A percentile compares a stretch with the other conserved stretches of the same genome.
These are phyloP conservation scores for Formica aserva DNA, from an alignment of 2,888 invertebrate genomes.

Conservation along the genomic window DNA sequence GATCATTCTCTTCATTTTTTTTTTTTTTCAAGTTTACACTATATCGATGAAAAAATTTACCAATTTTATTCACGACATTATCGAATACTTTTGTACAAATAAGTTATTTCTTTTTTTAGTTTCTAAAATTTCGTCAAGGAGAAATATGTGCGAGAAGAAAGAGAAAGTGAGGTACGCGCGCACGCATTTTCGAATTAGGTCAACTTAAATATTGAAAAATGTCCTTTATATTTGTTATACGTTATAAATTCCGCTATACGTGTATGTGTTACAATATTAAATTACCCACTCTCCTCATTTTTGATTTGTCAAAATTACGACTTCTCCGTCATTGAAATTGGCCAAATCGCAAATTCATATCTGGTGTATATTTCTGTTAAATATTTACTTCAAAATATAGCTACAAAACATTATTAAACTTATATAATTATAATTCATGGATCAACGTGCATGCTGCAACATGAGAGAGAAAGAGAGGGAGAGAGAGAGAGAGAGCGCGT, in stretches of 20 bases:
- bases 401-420: not conserved
- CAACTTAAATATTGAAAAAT: constrained; percentile 36
- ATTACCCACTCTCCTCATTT: not conserved
- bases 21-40: not conserved
- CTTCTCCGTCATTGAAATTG: not conserved
- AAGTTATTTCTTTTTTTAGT: not conserved
- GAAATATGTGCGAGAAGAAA: constrained; percentile 8
- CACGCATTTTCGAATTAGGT: constrained; percentile 30
- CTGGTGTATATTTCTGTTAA: not conserved
- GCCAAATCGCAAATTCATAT: not conserved
- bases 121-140: constrained; percentile 31
- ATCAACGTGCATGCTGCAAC: constrained; percentile 62
- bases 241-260: not conserved
- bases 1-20: constrained; percentile 32
- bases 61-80: not conserved
- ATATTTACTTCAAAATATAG: not conserved
- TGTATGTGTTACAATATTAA: not conserved
- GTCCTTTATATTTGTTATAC: constrained; percentile 2
- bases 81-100: not conserved
- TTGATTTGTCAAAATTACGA: not conserved
- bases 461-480: not conserved
- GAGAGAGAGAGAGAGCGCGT: constrained; percentile 30
- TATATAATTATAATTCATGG: constrained; percentile 64
- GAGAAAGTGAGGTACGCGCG: constrained; percentile 40
- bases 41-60: not conserved